These are phyloP conservation scores for Mongoloraphidia duomilia DNA, from an alignment of 2,888 invertebrate species.

Conservation along the genomic window DNA sequence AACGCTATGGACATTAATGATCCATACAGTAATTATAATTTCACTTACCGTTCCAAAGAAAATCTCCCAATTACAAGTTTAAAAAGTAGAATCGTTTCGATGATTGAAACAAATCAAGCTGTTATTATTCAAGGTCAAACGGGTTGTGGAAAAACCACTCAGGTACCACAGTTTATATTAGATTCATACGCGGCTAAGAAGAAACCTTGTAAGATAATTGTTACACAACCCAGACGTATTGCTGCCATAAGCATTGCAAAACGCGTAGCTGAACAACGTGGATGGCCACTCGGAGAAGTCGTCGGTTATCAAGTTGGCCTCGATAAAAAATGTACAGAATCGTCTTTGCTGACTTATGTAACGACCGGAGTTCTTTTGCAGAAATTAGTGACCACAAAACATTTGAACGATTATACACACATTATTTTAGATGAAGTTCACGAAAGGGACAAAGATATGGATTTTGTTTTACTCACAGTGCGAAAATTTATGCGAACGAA, in stretches of 20 bases:
- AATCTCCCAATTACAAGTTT: conserved; percentile 1
- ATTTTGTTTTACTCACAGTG: conserved; percentile 73
- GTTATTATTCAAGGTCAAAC: conserved; percentile 83
- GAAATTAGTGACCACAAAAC: conserved; percentile 51
- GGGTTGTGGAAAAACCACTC: conserved; percentile 89
- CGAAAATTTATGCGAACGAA: conserved; percentile 58
- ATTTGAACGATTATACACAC: conserved; percentile 69
- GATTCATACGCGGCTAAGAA: conserved; percentile 52
- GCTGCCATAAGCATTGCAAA: conserved; percentile 83
- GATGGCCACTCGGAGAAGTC: conserved; percentile 66
- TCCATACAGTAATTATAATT: conserved; percentile 5
- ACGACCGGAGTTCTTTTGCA: conserved; percentile 83
- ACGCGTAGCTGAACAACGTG: conserved; percentile 69
- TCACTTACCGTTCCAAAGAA: neutral
- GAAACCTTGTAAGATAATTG: conserved; percentile 67
- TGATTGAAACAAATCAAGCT: conserved; percentile 54
- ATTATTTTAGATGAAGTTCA: conserved; percentile 89
- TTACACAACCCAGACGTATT: conserved; percentile 87
- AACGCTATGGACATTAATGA: conserved; percentile 8
- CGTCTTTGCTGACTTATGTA: conserved; percentile 70
- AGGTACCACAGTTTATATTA: conserved; percentile 87
- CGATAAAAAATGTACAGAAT: conserved; percentile 40
- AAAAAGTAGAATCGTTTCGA: conserved; percentile 39
- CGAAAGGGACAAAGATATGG: conserved; percentile 84
- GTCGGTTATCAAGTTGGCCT: conserved; percentile 83